Base-by-base conservation (phyloP, 1,140 invertebrate genomes). In the Papilio xuthus region DNA sequence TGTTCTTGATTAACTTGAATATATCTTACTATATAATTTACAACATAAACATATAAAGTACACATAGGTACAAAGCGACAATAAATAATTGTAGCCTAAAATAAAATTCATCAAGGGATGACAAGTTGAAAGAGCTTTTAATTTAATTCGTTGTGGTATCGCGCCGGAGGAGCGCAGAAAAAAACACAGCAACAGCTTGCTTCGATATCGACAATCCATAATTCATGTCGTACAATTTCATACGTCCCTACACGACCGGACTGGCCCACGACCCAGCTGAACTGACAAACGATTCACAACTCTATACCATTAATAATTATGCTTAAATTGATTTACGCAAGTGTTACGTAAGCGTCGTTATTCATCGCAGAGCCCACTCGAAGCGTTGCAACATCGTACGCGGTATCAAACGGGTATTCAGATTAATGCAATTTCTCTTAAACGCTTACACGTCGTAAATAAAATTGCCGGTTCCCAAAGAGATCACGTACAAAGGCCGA, bases 351-450 rank as follows among this genome's bases (percentile, higher is more conserved):
- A 89, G 79, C 78, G 75, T 72, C 80, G 44, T 88, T 88, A 79
- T 69, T 73, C 23, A 60, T 63, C 70, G 75, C 56, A 78, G 76
- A 18, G 72, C 44, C 81, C 85, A 88, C 87, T 89, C 89, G 83
- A 86, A 92, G 89, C 92, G 89, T 92, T 92, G 92, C 90, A 91
- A 93, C 91, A 92, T 89, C 89, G 88, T 90, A 91, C 89, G 87
- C 86, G 92, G 90, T 93, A 94, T 93, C 91, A 92, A 91, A 93
- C 91, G 87, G 87, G 89, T 92, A 93, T 93, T 93, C 90, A 92
- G 86, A 94, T 94, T 92, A 92, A 93, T 94, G 91, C 89, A 93
- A 94, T 93, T 94, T 92, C 91, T 94, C 91, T 94, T 93, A 94
- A 93, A 93, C 91, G 91, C 88, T 92, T 92, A 90, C 91, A 93